Evolutionary conservation across 2,888 invertebrate genomes (phyloP), one percentile per base, ranked within the genome.

Genomic region (Nemotelus pantherinus): DNA sequence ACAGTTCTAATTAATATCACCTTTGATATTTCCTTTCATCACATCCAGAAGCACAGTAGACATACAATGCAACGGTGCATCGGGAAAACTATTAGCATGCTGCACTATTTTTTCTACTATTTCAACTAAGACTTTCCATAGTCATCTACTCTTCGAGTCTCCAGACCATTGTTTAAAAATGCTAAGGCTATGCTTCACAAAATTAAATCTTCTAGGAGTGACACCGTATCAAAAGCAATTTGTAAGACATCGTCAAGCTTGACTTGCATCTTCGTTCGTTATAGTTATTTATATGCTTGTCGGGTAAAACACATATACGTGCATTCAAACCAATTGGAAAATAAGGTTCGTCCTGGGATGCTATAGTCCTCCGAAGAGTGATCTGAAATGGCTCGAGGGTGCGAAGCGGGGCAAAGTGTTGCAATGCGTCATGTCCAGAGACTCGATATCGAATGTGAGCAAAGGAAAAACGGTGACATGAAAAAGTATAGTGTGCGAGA

Each of bases 231-330:
- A 10, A 70, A 70, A 70, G 70, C 70, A 70, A 70, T 70, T 70
- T 70, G 53, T 70, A 70, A 53, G 53, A 70, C 70, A 70, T 70
- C 41, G 70, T 55, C 70, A 70, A 55, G 70, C 70, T 55, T 53
- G 47, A 53, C 55, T 70, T 53, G 70, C 53, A 53, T 70, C 53
- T 70, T 43, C n/a, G 53, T 43, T 43, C 70, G 55, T 9, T 53
- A 39, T 70, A 41, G 53, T 70, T 53, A 53, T 70, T 55, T 53
- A 53, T 70, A 70, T 70, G 70, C 70, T 53, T 41, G 7, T 41
- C 43, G 25, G 25, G 25, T 25, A 25, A 25, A 25, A 25, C 25
- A 41, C 25, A 60, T 4, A 60, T 7, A 60, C 25, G 25, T 25
- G 25, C 1, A 25, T 25, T 25, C 25, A 25, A 25, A 25, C 25